Conservation (phyloP, 2,888 invertebrate species). For the Plebejus argus region DNA sequence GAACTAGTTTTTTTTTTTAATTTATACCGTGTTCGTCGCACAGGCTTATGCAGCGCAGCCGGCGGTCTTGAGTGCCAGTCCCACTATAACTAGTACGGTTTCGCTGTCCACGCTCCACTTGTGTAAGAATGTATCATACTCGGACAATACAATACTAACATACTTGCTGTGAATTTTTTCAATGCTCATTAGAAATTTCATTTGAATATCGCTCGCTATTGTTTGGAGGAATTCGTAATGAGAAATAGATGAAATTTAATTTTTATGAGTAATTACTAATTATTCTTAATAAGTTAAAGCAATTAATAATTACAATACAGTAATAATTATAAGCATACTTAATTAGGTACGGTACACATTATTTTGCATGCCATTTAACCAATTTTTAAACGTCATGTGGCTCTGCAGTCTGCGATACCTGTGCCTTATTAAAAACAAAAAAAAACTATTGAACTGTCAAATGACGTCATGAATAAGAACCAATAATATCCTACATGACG, state of each 20-base stretch:
- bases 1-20: conserved; percentile 33
- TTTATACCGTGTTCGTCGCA: conserved; percentile 39
- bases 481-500: neutral
- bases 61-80: conserved; percentile 64
- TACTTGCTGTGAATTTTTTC: conserved; percentile 27
- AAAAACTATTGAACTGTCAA: neutral
- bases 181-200: conserved; percentile 26
- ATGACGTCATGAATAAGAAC: neutral
- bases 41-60: conserved; percentile 57
- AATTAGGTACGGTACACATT: no score
- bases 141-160: conserved; percentile 36
- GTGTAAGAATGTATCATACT: conserved; percentile 71
- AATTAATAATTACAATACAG: no score
- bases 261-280: neutral
- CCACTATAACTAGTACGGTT: conserved; percentile 60
- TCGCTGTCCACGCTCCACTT: conserved; percentile 71
- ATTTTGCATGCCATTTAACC: no score
- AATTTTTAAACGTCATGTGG: no score
- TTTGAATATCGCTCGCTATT: conserved; percentile 4
- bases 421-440: neutral
- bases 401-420: neutral
- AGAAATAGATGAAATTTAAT: neutral
- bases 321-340: no score
- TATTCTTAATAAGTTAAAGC: no score
- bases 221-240: neutral